A percentile compares a stretch with the other conserved stretches of the same genome.
phyloP scores from a whole-genome alignment of 2,888 invertebrate genomes.

The Acanthacorydalis orientalis region DNA sequence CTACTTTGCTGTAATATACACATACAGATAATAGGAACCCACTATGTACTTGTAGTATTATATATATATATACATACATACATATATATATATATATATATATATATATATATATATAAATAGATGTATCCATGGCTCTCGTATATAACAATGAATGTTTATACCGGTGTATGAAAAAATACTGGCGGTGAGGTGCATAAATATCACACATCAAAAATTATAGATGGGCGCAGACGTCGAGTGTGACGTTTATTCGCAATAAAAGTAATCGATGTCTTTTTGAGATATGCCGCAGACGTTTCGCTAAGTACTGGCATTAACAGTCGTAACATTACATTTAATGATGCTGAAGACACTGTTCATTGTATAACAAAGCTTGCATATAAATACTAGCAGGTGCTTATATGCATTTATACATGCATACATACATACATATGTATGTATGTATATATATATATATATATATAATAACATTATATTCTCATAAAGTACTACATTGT shows the following conservation, averaged over 20 bases:
- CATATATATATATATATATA: conserved; percentile 2
- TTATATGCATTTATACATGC: neutral
- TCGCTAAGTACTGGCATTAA: no score
- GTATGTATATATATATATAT: neutral
- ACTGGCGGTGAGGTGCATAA: neutral
- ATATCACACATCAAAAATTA: neutral
- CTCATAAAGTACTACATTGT: no score
- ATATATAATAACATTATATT: no score
- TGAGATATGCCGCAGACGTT: no score
- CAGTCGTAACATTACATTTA: no score
- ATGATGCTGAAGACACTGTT: no score
- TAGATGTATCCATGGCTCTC: no score
- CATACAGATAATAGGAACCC: no score
- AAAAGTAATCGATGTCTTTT: no score
- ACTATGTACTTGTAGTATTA: neutral
- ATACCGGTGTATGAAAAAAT: neutral
- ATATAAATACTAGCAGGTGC: neutral
- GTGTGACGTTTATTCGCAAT: no score
- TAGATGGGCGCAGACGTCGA: neutral
- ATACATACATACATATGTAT: neutral
- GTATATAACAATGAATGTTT: no score
- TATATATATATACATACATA: neutral
- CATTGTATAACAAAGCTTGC: neutral
- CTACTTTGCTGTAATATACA: no score
- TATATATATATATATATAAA: neutral